Conservation (phyloP, 2,797 vertebrate species). For the Furcifer pardalis region DNA sequence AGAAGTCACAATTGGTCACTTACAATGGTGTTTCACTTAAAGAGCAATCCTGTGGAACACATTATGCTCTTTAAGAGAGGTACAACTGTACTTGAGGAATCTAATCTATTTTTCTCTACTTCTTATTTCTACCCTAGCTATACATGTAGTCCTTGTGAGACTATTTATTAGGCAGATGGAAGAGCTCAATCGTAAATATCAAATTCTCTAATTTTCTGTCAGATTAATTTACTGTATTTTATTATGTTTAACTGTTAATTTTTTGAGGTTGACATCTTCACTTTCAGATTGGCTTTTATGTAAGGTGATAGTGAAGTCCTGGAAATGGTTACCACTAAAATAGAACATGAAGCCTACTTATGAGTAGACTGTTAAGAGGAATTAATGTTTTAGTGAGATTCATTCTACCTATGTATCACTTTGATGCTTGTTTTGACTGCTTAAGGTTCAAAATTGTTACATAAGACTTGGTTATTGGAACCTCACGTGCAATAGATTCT, state of each 20-base stretch:
- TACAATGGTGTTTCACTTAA: too few species aligned
- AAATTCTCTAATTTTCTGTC: neutral
- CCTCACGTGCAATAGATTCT: neutral
- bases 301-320: neutral
- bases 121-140: neutral
- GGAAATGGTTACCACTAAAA: neutral
- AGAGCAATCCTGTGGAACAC: too few species aligned
- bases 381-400: neutral
- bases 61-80: too few species aligned
- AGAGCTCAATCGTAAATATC: neutral
- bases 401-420: neutral
- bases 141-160: neutral
- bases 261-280: neutral
- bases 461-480: neutral
- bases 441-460: neutral
- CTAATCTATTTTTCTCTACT: too few species aligned
- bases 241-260: neutral
- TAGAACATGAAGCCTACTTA: neutral
- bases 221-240: neutral
- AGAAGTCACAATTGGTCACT: too few species aligned
- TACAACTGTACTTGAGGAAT: neutral
- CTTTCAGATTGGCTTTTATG: neutral
- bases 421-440: too few species aligned
- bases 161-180: neutral
- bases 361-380: neutral